Base-by-base conservation (phyloP, 2,113 vertebrate genomes). In the Proterorhinus semilunaris region DNA sequence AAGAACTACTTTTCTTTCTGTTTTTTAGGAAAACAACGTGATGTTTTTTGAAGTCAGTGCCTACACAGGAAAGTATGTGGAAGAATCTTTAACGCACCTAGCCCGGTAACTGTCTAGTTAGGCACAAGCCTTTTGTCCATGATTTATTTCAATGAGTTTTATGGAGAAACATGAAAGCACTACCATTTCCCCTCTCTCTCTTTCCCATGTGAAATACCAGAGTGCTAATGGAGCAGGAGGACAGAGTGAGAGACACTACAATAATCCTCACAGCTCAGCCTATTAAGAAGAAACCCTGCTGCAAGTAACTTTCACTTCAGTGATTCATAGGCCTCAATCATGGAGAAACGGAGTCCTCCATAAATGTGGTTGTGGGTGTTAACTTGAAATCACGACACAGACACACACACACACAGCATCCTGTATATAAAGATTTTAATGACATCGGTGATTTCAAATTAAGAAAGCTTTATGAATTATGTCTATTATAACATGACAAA, bases 1-100 rank as follows among this genome's bases (percentile, higher is more conserved):
- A 27, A 27, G 53, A 55, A 27, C 8, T 42, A 2, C 21, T 75
- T 78, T 51, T 58, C 71, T 79, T 36, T 36, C 27, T 36, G 3
- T 36, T 36, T 36, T 36, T 11, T 63, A 99, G 96, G 94, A 95
- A 45, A 92, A 87, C 68, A 88, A 74, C 52, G 83, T 97, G 77
- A 92, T 96, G 81, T 98, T 98, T 89, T 96, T 89, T 12, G 95
- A 98, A 86, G 96, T 95, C 93, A 98, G 96, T 10, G 95, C 95
- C 42, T 94, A 78, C 82, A 95, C 93, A 0, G 95, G 94, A 27
- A 90, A 88, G 83, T 96, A 96, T 42, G 91, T 92, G 54, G 89
- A 83, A 0, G 90, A 94, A 68, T 92, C 95, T 0, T 82, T 98
- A 66, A 87, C 94, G 21, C 94, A 95, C 62, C 88, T 98, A 61